Conservation (phyloP, 2,888 invertebrate species). For the Drosophila anomalipes region DNA sequence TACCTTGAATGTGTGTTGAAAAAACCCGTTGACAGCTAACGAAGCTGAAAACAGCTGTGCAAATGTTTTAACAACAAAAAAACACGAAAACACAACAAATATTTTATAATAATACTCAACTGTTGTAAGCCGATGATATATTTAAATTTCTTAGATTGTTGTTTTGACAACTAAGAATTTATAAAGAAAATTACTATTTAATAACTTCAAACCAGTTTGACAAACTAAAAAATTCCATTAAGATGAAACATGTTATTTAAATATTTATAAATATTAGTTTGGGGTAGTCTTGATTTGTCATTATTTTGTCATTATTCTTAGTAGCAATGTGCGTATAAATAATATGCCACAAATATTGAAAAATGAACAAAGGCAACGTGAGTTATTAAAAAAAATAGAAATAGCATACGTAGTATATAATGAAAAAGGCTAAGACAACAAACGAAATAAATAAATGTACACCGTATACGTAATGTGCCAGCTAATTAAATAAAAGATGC, state of each 20-base stretch:
- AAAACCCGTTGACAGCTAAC: slow-evolving; percentile 34
- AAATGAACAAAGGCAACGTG: slow-evolving; percentile 14
- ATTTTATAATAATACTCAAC: not conserved
- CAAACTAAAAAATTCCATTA: not conserved
- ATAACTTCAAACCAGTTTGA: not conserved
- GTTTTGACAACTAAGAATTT: not conserved
- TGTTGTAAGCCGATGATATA: slow-evolving; percentile 6
- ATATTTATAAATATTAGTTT: not conserved
- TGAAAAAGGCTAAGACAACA: not conserved
- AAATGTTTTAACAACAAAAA: slow-evolving; percentile 43
- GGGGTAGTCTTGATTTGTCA: not conserved
- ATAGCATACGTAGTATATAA: not conserved
- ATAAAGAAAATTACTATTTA: not conserved
- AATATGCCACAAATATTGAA: slow-evolving; percentile 25
- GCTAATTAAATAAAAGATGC: slow-evolving; percentile 58
- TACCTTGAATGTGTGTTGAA: slow-evolving; percentile 73
- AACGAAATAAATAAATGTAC: slow-evolving; percentile 11
- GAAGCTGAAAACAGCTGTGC: slow-evolving; percentile 66
- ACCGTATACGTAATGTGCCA: slow-evolving; percentile 61
- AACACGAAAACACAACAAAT: not conserved
- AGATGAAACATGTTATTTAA: not conserved
- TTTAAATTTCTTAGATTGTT: slow-evolving; percentile 7
- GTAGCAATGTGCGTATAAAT: slow-evolving; percentile 54
- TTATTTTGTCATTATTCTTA: slow-evolving; percentile 3
- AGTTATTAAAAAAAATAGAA: slow-evolving; percentile 6